These are phyloP conservation scores for Myathropa florea DNA, from an alignment of 2,888 invertebrate genomes.

Conservation along the genomic window DNA sequence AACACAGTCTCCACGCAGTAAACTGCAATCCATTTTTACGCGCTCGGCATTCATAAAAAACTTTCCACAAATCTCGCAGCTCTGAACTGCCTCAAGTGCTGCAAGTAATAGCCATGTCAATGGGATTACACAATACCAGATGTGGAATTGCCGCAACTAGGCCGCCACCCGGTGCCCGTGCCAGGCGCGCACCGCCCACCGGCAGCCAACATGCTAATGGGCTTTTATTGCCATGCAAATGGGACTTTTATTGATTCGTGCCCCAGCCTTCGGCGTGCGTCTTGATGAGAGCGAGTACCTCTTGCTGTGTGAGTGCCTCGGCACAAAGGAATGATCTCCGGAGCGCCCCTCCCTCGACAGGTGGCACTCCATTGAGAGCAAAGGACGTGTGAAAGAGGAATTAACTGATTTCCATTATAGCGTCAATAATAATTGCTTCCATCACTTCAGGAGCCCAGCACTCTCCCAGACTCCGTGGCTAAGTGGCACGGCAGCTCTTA, in stretches of 20 bases:
- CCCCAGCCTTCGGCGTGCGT: not conserved
- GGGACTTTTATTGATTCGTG: constrained; percentile 52
- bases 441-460: not conserved
- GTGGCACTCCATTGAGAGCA: constrained; percentile 4
- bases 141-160: constrained; percentile 34
- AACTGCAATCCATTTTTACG: constrained; percentile 12
- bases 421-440: constrained; percentile 61
- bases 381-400: constrained; percentile 33
- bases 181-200: not conserved
- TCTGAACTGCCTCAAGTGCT: constrained; percentile 29
- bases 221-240: constrained; percentile 50
- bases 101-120: constrained; percentile 56
- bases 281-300: constrained; percentile 9
- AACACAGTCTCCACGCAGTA: not conserved
- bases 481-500: not conserved
- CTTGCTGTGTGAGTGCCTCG: too few relatives aligned
- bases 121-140: constrained; percentile 47
- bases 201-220: constrained; percentile 38
- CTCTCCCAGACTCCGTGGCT: not conserved
- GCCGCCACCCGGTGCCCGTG: not conserved
- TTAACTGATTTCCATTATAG: constrained; percentile 56
- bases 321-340: not conserved
- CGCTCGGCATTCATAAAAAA: constrained; percentile 2
- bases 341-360: not conserved
- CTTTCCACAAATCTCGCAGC: constrained; percentile 6